phyloP scores from a whole-genome alignment of 2,888 invertebrate species.

The Archaeoteleia sp. region DNA sequence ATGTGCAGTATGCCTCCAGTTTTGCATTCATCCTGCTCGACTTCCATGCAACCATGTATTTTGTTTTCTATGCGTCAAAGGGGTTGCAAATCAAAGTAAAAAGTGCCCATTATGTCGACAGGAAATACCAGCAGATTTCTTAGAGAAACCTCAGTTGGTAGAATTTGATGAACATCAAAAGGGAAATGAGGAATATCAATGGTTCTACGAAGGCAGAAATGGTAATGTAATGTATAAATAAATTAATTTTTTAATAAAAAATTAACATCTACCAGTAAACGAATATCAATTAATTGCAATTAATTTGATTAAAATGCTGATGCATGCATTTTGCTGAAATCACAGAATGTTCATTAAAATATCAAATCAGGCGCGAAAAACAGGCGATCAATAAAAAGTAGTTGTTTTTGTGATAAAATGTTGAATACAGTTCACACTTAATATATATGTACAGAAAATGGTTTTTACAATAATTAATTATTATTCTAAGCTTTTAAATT shows the following conservation, averaged over 20 bases:
- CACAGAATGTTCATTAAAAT: too few relatives aligned
- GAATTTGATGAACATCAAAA: constrained; percentile 76
- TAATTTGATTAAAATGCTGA: constrained; percentile 2
- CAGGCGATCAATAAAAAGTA: too few relatives aligned
- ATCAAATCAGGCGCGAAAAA: too few relatives aligned
- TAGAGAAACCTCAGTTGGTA: constrained; percentile 89
- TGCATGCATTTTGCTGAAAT: too few relatives aligned
- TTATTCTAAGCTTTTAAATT: too few relatives aligned
- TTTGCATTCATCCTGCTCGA: constrained; percentile 92
- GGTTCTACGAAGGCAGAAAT: constrained; percentile 97
- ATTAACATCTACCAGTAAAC: constrained; percentile 3
- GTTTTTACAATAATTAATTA: too few relatives aligned
- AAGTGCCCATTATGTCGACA: constrained; percentile 95
- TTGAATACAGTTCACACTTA: too few relatives aligned
- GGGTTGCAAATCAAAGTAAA: constrained; percentile 89
- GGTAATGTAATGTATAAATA: constrained; percentile 79
- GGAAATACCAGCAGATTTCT: constrained; percentile 90
- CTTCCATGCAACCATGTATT: constrained; percentile 97
- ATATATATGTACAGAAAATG: too few relatives aligned
- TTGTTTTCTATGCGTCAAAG: constrained; percentile 97
- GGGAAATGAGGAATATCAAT: constrained; percentile 84
- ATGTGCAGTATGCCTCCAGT: constrained; percentile 95
- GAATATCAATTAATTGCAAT: not conserved
- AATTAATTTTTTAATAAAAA: constrained; percentile 3
- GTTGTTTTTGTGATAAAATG: too few relatives aligned